phyloP scores from a whole-genome alignment of 2,113 vertebrate species.

The Microtus oregoni region DNA sequence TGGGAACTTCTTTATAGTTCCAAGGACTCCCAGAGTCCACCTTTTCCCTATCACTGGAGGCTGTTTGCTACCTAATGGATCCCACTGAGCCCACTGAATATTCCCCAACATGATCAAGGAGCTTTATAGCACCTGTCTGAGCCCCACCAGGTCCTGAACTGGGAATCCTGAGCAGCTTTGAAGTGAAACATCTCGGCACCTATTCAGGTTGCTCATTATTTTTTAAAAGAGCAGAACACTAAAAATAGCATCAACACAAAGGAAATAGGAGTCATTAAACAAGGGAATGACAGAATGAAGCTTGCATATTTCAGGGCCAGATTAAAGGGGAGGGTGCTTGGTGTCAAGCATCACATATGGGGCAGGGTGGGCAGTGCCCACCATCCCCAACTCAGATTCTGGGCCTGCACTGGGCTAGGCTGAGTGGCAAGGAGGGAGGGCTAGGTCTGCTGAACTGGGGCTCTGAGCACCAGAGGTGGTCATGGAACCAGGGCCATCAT shows the following conservation, averaged over 20 bases:
- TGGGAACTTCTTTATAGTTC: not conserved
- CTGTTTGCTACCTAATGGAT: not conserved
- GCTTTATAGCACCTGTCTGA: not conserved
- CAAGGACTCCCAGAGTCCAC: not conserved
- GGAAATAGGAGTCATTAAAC: not conserved
- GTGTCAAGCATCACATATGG: not conserved
- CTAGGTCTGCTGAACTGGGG: not conserved
- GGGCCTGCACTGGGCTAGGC: not conserved
- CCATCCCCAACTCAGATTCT: not conserved
- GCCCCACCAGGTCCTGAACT: not conserved
- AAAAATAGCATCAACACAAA: conserved; percentile 29
- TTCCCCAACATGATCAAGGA: not conserved
- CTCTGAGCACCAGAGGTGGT: not conserved
- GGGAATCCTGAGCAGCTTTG: not conserved
- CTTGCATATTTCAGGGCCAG: not conserved
- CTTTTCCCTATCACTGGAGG: not conserved
- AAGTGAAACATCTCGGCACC: not conserved
- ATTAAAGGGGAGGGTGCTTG: not conserved
- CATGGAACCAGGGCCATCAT: not conserved
- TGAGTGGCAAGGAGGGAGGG: not conserved
- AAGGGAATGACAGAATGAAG: not conserved
- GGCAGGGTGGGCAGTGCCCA: not conserved
- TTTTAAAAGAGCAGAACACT: conserved; percentile 49
- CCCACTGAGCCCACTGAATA: not conserved
- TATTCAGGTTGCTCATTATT: conserved; percentile 36